Evolutionary conservation across 2,888 invertebrate genomes (phyloP).

Genomic region (Mycalesis mineus): DNA sequence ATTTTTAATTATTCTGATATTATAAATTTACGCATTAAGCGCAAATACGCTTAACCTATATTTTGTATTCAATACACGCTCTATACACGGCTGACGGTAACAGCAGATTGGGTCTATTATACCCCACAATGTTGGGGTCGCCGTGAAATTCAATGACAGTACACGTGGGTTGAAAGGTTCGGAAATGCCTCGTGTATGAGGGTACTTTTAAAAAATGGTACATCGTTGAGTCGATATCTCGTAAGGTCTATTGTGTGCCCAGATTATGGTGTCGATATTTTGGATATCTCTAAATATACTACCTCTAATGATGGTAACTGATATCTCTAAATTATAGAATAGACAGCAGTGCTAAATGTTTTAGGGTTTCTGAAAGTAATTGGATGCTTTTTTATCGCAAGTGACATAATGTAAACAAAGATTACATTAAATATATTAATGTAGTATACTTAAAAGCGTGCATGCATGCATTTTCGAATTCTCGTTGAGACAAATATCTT

Average conservation of each 20-base stretch:
- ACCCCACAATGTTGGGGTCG: constrained; percentile 18
- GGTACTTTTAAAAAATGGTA: neutral
- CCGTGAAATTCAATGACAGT: constrained; percentile 20
- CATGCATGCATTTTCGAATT: no score
- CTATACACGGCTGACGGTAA: constrained; percentile 7
- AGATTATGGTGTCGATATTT: neutral
- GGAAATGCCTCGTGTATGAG: neutral
- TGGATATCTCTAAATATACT: no score
- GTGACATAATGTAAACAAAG: no score
- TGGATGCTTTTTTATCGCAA: no score
- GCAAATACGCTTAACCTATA: neutral
- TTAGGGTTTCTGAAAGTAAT: no score
- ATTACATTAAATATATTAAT: no score
- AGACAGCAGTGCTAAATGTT: no score
- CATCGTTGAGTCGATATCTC: neutral
- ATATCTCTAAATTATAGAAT: no score
- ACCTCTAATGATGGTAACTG: neutral
- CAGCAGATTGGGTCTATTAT: constrained; percentile 25
- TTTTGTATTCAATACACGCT: constrained; percentile 7
- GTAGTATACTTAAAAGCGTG: no score
- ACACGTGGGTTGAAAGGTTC: constrained; percentile 16
- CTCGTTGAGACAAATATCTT: no score
- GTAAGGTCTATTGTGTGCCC: neutral
- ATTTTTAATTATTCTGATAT: neutral
- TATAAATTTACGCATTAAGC: neutral